Percentiles rank a stretch among this genome's conserved stretches.
Conservation (phyloP, 2,888 invertebrate genomes). For the Herminia tarsipennalis region DNA sequence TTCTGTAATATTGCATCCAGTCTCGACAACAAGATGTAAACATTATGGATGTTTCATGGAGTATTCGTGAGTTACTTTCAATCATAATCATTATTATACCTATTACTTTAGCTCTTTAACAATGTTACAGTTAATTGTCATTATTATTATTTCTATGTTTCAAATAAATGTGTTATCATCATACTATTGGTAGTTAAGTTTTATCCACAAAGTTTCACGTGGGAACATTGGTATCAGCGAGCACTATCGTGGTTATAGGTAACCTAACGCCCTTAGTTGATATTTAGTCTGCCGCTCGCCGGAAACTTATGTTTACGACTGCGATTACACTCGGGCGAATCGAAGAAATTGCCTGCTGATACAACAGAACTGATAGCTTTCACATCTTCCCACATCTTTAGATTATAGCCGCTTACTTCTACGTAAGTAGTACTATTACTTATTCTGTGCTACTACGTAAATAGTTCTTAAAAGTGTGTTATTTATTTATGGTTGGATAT, state of each 20-base stretch:
- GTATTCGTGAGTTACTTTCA: conserved; percentile 37
- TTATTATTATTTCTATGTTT: no score
- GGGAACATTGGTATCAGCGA: conserved; percentile 46
- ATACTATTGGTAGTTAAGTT: background rate
- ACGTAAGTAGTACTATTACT: no score
- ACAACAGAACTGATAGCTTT: conserved; percentile 31
- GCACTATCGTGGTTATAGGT: conserved; percentile 45
- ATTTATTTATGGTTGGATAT: no score
- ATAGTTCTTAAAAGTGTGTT: no score
- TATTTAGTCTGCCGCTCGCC: conserved; percentile 53
- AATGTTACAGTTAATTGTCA: no score
- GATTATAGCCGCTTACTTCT: no score
- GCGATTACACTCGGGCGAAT: conserved; percentile 32
- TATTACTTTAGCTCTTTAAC: no score
- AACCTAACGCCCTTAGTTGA: conserved; percentile 48
- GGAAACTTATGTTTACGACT: conserved; percentile 45
- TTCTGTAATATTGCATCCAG: conserved; percentile 14
- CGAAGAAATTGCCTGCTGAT: conserved; percentile 44
- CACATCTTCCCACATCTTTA: conserved; percentile 37
- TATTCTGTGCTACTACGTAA: no score
- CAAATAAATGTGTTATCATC: no score
- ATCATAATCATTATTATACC: no score
- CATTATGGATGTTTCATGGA: conserved; percentile 19
- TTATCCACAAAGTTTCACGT: conserved; percentile 45
- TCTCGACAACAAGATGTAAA: conserved; percentile 20